Percentiles rank a stretch among this genome's conserved stretches.
These are phyloP conservation scores for Channallabes apus DNA, from an alignment of 2,797 vertebrate genomes.

Conservation along the genomic window DNA sequence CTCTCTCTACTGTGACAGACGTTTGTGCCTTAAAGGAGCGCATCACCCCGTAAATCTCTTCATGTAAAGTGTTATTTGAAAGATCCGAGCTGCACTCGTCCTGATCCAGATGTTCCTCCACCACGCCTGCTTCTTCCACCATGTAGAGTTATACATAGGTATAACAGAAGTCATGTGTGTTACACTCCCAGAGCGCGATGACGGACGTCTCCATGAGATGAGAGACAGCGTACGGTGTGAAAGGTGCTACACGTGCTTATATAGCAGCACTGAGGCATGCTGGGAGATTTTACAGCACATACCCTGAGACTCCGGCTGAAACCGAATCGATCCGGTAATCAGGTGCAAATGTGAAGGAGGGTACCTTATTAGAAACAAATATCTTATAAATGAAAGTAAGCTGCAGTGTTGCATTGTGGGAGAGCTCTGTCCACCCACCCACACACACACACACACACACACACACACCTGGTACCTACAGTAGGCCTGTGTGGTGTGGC, in stretches of 20 bases:
- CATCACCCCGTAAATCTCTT: neutral
- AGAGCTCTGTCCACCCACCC: too few relatives aligned
- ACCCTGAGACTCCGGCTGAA: neutral
- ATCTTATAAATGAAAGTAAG: too few relatives aligned
- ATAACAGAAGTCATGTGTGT: neutral
- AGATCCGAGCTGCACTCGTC: neutral
- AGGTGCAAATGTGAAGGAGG: too few relatives aligned
- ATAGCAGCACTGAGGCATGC: neutral
- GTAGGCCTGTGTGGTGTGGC: too few relatives aligned
- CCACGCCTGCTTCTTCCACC: neutral
- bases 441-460: too few relatives aligned
- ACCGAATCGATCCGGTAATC: neutral
- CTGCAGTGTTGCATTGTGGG: too few relatives aligned
- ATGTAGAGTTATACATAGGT: neutral
- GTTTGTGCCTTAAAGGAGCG: neutral
- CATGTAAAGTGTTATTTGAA: too few relatives aligned
- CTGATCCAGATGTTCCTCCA: neutral
- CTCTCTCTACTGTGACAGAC: neutral
- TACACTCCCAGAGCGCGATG: neutral
- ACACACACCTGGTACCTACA: too few relatives aligned
- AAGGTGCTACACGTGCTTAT: slow-evolving; percentile 2
- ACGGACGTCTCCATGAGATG: neutral
- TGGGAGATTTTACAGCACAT: neutral
- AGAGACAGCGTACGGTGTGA: neutral
- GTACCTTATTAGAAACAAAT: too few relatives aligned